Percentiles rank a stretch among this genome's conserved stretches.
phyloP scores from a whole-genome alignment of 2,797 vertebrate genomes.

The Melanotaenia boesemani region DNA sequence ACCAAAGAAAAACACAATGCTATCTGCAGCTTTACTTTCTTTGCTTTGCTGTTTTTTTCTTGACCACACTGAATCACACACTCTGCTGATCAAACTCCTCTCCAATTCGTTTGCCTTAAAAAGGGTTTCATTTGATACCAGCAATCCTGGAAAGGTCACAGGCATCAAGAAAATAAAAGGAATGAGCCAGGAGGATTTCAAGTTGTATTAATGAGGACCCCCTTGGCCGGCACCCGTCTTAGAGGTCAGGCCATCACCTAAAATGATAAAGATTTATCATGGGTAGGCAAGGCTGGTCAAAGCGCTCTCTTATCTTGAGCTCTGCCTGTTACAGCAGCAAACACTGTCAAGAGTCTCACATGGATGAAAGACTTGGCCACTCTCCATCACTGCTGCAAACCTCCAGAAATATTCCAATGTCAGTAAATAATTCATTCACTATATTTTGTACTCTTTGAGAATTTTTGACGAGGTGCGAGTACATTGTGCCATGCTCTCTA shows the following conservation, averaged over 20 bases:
- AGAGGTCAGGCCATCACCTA: slow-evolving; percentile 88
- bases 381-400: slow-evolving; percentile 76
- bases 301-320: slow-evolving; percentile 83
- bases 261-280: slow-evolving; percentile 89
- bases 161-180: slow-evolving; percentile 83
- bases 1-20: slow-evolving; percentile 33
- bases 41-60: slow-evolving; percentile 31
- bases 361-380: slow-evolving; percentile 82
- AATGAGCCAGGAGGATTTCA: slow-evolving; percentile 84
- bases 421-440: slow-evolving; percentile 85
- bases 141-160: slow-evolving; percentile 85
- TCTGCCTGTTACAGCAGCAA: slow-evolving; percentile 81
- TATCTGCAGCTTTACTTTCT: slow-evolving; percentile 9
- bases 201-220: slow-evolving; percentile 88
- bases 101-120: slow-evolving; percentile 72
- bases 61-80: slow-evolving; percentile 65
- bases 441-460: slow-evolving; percentile 85
- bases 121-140: slow-evolving; percentile 79
- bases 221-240: slow-evolving; percentile 78
- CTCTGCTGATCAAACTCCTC: slow-evolving; percentile 71
- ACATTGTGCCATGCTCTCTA: slow-evolving; percentile 68
- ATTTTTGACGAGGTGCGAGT: slow-evolving; percentile 72
- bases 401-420: slow-evolving; percentile 77
- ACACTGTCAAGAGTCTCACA: slow-evolving; percentile 80
- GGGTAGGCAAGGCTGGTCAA: slow-evolving; percentile 81